These are phyloP conservation scores for Pipistrellus pygmaeus DNA, from an alignment of 2,797 vertebrate genomes.

Conservation along the genomic window DNA sequence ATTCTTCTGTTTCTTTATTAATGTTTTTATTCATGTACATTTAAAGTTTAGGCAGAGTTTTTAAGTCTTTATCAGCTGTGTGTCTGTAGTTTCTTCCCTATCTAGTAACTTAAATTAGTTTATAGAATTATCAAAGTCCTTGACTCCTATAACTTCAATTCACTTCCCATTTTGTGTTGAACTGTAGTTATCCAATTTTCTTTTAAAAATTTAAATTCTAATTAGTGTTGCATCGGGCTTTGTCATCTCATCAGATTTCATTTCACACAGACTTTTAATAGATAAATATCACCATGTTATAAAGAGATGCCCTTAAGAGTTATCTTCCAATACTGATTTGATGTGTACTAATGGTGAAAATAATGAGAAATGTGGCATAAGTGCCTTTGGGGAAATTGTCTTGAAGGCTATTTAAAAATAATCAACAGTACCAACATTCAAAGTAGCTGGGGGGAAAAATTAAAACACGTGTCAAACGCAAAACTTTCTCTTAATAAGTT, in stretches of 20 bases:
- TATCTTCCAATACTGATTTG: not conserved
- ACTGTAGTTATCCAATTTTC: not conserved
- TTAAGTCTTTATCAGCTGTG: not conserved
- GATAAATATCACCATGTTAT: conserved; percentile 76
- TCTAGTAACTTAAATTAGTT: not conserved
- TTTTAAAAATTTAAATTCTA: conserved; percentile 44
- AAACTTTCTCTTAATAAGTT: not conserved
- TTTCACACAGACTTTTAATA: conserved; percentile 74
- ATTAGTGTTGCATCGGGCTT: conserved; percentile 29
- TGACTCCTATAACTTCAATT: not conserved
- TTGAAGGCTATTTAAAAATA: conserved; percentile 40
- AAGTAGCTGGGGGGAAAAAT: not conserved
- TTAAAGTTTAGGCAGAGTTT: not conserved
- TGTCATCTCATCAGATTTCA: conserved; percentile 63
- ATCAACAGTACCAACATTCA: not conserved
- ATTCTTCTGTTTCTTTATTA: not conserved
- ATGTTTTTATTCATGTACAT: not conserved
- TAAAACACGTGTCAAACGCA: not conserved
- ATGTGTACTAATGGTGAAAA: not conserved
- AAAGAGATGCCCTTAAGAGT: not conserved
- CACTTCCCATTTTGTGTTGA: not conserved
- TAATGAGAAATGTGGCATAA: conserved; percentile 4
- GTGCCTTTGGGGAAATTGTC: not conserved
- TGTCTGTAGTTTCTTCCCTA: not conserved
- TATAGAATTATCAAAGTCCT: not conserved